Conservation (phyloP, 1,140 invertebrate genomes). For the Trinorchestia longiramus region DNA sequence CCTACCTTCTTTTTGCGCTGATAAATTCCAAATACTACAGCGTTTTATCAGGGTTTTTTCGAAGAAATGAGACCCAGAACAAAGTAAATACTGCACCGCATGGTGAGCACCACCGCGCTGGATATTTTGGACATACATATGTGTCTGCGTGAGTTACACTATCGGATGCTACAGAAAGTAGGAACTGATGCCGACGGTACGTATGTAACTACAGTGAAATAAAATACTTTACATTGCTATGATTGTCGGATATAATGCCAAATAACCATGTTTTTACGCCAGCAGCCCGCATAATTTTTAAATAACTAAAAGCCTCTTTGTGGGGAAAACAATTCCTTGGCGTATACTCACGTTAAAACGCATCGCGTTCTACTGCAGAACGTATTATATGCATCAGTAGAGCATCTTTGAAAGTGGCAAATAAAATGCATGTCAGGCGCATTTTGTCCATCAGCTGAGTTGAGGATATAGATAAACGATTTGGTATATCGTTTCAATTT, state of each 20-base stretch:
- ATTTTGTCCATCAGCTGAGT: not conserved
- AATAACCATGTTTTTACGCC: no score
- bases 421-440: not conserved
- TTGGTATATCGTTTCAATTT: not conserved
- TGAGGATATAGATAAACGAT: not conserved
- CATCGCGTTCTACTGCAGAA: not conserved
- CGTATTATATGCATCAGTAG: not conserved
- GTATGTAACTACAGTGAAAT: not conserved
- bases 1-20: not conserved
- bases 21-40: slow-evolving; percentile 2
- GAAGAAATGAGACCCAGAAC: not conserved
- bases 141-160: not conserved
- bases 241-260: not conserved
- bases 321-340: not conserved
- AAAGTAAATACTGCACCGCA: not conserved
- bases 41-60: not conserved
- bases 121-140: not conserved
- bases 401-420: not conserved
- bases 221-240: not conserved
- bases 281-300: no score
- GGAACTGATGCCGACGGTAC: not conserved
- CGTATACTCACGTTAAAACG: not conserved
- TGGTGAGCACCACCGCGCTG: not conserved
- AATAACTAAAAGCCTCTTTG: not conserved
- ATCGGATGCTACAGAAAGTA: not conserved